Evolutionary conservation across 2,113 vertebrate genomes (phyloP).

Genomic region (Scytalopus superciliaris): DNA sequence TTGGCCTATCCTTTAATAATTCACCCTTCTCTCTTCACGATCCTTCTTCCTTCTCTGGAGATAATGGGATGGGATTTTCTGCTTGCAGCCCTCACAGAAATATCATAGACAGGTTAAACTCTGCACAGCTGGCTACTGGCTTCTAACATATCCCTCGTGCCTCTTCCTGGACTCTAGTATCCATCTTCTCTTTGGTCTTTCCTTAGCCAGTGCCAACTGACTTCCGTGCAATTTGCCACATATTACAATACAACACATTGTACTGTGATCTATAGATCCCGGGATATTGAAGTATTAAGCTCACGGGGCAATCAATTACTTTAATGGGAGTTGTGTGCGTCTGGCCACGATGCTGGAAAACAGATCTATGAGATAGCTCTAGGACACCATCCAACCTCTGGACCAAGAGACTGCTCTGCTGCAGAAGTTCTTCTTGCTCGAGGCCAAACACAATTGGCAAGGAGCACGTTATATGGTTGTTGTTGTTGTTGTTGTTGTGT

Average conservation of each 20-base stretch:
- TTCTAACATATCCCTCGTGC: constrained; percentile 10
- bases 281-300: background rate
- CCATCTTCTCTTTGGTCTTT: background rate
- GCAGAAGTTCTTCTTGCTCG: background rate
- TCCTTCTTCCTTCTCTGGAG: constrained; percentile 35
- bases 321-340: constrained; percentile 24
- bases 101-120: background rate
- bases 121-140: constrained; percentile 16
- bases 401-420: background rate
- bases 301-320: constrained; percentile 18
- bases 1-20: constrained; percentile 54
- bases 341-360: background rate
- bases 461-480: background rate
- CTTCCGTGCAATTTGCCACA: constrained; percentile 6
- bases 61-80: constrained; percentile 54
- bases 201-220: background rate
- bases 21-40: constrained; percentile 2
- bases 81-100: constrained; percentile 22
- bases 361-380: constrained; percentile 26
- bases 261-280: background rate
- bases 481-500: background rate
- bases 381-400: constrained; percentile 20
- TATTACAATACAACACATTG: background rate
- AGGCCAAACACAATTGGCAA: background rate
- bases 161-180: constrained; percentile 3